A percentile compares a stretch with the other conserved stretches of the same genome.
phyloP scores from a whole-genome alignment of 2,113 vertebrate species.

The Pontoporia blainvillei region DNA sequence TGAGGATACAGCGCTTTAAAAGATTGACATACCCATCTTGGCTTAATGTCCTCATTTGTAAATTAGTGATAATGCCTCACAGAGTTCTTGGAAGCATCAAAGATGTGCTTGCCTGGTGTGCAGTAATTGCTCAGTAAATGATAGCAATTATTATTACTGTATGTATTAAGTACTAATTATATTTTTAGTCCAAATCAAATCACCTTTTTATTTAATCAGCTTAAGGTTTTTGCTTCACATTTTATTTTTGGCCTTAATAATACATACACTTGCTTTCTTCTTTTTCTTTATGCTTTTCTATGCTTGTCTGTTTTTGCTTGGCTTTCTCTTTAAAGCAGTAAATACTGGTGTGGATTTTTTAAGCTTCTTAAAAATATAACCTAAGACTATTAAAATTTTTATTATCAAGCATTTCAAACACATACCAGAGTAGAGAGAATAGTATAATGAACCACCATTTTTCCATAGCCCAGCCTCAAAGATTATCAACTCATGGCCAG shows the following conservation, averaged over 20 bases:
- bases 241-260: conserved; percentile 45
- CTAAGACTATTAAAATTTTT: not conserved
- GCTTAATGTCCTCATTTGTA: conserved; percentile 48
- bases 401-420: conserved; percentile 38
- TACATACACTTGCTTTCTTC: not conserved
- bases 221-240: conserved; percentile 35
- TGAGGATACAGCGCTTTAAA: conserved; percentile 19
- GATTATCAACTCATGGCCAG: not conserved
- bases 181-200: conserved; percentile 16
- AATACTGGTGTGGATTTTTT: not conserved
- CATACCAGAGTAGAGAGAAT: not conserved
- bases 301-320: not conserved
- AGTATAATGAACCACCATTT: conserved; percentile 16
- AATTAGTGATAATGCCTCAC: conserved; percentile 4
- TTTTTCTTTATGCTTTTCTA: conserved; percentile 29
- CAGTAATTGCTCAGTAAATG: conserved; percentile 43
- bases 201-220: conserved; percentile 5
- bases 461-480: not conserved
- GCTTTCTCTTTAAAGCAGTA: conserved; percentile 29
- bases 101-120: conserved; percentile 17
- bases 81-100: conserved; percentile 16
- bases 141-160: conserved; percentile 9
- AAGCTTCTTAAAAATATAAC: conserved; percentile 18
- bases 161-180: conserved; percentile 15
- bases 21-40: not conserved